phyloP scores from a whole-genome alignment of 2,797 vertebrate species.

The Melanotaenia pygmaea region DNA sequence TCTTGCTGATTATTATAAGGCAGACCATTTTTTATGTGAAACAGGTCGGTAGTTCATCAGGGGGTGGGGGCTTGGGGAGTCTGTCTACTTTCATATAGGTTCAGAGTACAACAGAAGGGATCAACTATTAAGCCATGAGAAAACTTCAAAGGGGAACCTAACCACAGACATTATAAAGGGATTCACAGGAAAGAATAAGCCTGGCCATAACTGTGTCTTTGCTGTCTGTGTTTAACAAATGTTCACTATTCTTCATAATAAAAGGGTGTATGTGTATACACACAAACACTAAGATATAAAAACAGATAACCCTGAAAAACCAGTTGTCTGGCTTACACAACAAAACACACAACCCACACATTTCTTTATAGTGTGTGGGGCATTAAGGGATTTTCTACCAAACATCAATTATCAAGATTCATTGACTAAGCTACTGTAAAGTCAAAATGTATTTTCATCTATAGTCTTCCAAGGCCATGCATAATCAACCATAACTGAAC shows the following conservation, averaged over 20 bases:
- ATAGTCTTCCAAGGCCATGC: constrained; percentile 27
- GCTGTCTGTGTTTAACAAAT: constrained; percentile 8
- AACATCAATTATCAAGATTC: constrained; percentile 49
- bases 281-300: background rate
- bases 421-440: constrained; percentile 25
- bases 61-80: too few species aligned
- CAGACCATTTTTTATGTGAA: constrained; percentile 23
- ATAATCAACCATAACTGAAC: constrained; percentile 38
- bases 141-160: constrained; percentile 28
- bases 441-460: constrained; percentile 30
- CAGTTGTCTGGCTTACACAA: constrained; percentile 44
- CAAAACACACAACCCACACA: constrained; percentile 15
- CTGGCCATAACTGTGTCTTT: constrained; percentile 1
- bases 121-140: constrained; percentile 34
- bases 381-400: constrained; percentile 20
- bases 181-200: constrained; percentile 4
- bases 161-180: background rate
- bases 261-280: constrained; percentile 7
- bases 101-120: constrained; percentile 15
- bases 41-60: background rate
- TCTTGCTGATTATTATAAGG: background rate
- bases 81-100: constrained; percentile 1
- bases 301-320: constrained; percentile 7
- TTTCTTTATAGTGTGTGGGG: background rate
- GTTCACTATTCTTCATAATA: constrained; percentile 19